Conservation (phyloP, 2,888 invertebrate genomes). For the Lucinisca nassula region DNA sequence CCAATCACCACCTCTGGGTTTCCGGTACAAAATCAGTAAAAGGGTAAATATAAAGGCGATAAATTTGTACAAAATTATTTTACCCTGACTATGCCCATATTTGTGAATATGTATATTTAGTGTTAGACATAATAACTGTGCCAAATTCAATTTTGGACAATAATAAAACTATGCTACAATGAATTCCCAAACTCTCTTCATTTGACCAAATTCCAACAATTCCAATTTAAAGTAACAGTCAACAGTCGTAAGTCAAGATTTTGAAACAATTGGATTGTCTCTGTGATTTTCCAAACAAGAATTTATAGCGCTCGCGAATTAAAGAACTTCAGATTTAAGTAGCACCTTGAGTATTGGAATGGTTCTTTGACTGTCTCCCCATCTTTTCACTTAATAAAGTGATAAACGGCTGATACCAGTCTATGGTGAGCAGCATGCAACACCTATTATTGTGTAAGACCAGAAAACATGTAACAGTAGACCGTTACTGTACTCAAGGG, state of each 20-base stretch:
- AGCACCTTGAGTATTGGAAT: slow-evolving; percentile 1
- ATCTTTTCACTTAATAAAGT: background rate
- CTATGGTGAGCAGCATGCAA: slow-evolving; percentile 1
- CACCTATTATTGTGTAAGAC: background rate
- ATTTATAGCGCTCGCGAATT: background rate
- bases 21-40: too few species aligned
- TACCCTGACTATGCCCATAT: too few species aligned
- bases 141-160: too few species aligned
- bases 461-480: slow-evolving; percentile 2
- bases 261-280: background rate
- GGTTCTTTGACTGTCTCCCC: background rate
- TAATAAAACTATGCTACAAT: too few species aligned
- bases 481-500: background rate
- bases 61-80: too few species aligned
- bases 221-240: background rate
- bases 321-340: slow-evolving; percentile 3
- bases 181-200: background rate
- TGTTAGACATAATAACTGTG: too few species aligned
- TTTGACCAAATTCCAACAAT: slow-evolving; percentile 3
- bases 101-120: too few species aligned
- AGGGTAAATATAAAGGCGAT: too few species aligned
- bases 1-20: too few species aligned
- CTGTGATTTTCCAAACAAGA: background rate
- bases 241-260: background rate
- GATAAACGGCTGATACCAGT: background rate